Percentiles rank a stretch among this genome's conserved stretches.
phyloP scores from a whole-genome alignment of 2,113 vertebrate species.

The Malurus melanocephalus region DNA sequence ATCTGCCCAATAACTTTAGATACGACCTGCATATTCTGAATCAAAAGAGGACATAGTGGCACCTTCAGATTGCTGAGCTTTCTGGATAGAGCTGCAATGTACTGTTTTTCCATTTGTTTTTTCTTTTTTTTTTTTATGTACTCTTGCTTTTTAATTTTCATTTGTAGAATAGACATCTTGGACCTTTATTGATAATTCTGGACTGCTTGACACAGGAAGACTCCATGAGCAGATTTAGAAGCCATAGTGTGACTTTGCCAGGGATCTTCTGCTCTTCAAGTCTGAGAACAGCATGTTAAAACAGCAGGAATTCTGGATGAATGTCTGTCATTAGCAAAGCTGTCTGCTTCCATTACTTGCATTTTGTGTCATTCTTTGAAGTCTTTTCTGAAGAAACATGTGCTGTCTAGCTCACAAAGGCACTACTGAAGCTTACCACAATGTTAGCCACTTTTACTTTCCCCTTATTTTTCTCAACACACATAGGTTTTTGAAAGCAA shows the following conservation, averaged over 20 bases:
- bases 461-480: background rate
- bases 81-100: background rate
- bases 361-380: constrained; percentile 32
- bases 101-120: background rate
- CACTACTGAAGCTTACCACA: background rate
- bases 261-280: background rate
- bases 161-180: background rate
- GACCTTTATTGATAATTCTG: background rate
- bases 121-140: background rate
- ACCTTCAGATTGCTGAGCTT: background rate
- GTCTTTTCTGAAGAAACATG: background rate
- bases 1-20: background rate
- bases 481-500: background rate
- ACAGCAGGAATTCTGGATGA: constrained; percentile 1
- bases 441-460: background rate
- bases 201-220: background rate
- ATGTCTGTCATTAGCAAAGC: constrained; percentile 16
- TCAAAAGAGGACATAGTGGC: background rate
- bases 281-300: background rate
- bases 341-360: constrained; percentile 5
- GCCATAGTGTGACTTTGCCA: background rate
- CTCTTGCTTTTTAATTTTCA: background rate
- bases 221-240: background rate
- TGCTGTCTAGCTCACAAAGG: constrained; percentile 14
- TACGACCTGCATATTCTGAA: background rate